Base-by-base conservation (phyloP, 2,888 invertebrate genomes). In the Psylliodes chrysocephalus region DNA sequence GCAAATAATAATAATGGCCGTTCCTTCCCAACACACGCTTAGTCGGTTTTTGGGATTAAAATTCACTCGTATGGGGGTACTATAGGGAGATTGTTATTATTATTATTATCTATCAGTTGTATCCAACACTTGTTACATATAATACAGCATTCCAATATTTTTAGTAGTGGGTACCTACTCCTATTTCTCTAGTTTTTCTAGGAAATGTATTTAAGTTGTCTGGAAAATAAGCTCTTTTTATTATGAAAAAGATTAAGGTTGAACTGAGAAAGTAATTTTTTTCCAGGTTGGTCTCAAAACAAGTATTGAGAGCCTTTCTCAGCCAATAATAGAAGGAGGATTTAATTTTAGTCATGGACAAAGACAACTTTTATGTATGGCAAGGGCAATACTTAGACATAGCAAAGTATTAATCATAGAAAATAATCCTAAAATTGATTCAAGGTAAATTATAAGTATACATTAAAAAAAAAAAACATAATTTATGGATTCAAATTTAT, bases 391-490 rank as follows among this genome's bases (percentile, higher is more conserved):
- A 67, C 86, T 96, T 0, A 85, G 91, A 46, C 90, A 91, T 75
- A 91, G 90, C 55, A 90, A 88, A 74, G 88, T 96, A 68, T 85
- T 96, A 1, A 90, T 96, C 17, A 84, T 96, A 67, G 96, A 96
- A 75, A 96, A 96, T 83, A 95, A 95, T 25, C 95, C 95, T 0
- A 95, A 95, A 80, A 94, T 95, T 1, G 95, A 96, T 82, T 91
- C 90, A 64, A 88, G 89, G 91, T 92, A 25, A 3, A 25, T 25
- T 5, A 30, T 30, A 8, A 8, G 30, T 8, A 30, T 30, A 30
- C n/a, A 8, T 30, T 30, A 10, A 30, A 30, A 25, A 3, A 25
- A 3, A 5, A 25, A 25, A 25, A 25, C 7, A 25, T 25, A 8
- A 30, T 8, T 25, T 30, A 30, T 30, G 10, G 30, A 30, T 8